Conservation (phyloP, 2,113 vertebrate genomes). For the Percina caprodes region DNA sequence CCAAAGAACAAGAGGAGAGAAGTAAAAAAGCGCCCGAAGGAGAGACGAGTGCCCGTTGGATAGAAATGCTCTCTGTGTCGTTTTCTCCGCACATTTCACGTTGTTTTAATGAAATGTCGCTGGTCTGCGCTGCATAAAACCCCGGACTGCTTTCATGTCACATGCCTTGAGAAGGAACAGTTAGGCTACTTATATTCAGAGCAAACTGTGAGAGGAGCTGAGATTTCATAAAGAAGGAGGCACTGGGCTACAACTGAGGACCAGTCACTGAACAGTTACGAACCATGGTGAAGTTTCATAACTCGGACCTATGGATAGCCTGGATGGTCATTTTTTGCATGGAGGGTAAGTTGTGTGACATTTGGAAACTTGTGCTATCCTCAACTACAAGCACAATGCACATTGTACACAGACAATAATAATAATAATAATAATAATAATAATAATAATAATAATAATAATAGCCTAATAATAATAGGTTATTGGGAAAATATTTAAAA, state of each 20-base stretch:
- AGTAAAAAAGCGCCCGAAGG: constrained; percentile 13
- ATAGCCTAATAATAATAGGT: background rate
- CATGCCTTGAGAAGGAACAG: constrained; percentile 24
- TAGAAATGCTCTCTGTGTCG: constrained; percentile 21
- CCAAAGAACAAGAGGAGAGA: constrained; percentile 29
- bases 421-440: too few relatives aligned
- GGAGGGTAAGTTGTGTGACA: constrained; percentile 78
- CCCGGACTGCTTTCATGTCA: constrained; percentile 30
- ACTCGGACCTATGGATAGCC: constrained; percentile 87
- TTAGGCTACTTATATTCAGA: constrained; percentile 45
- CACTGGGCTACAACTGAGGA: constrained; percentile 30
- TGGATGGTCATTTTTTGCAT: constrained; percentile 83
- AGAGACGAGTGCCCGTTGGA: constrained; percentile 17
- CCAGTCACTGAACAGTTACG: constrained; percentile 33
- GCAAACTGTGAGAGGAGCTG: constrained; percentile 54
- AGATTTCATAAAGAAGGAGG: constrained; percentile 20
- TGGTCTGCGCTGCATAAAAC: constrained; percentile 45
- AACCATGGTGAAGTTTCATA: constrained; percentile 85
- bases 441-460: background rate
- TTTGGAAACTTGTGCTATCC: constrained; percentile 15
- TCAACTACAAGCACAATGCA: background rate
- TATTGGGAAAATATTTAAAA: background rate
- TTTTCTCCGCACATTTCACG: constrained; percentile 2
- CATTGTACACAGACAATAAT: background rate
- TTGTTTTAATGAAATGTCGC: constrained; percentile 18